Percentiles rank a stretch among this genome's conserved stretches.
These are phyloP conservation scores for Trichonephila clavata DNA, from an alignment of 1,140 invertebrate species.

Conservation along the genomic window DNA sequence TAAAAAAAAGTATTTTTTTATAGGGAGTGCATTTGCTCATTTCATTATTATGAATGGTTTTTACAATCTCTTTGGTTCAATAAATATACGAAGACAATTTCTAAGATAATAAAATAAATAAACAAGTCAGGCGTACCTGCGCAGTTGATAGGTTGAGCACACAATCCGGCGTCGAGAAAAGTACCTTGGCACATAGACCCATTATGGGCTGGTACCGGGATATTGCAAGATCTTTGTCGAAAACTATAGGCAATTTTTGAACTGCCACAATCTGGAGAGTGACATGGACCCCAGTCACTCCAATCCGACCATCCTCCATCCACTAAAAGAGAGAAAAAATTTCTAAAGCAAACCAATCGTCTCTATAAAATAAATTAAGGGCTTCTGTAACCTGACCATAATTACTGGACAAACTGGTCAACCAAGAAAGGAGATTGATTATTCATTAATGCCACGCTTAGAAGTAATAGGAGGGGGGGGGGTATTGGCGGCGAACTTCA, in stretches of 20 bases:
- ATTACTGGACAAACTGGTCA: background rate
- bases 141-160: conserved; percentile 33
- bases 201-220: background rate
- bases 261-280: background rate
- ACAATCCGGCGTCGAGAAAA: conserved; percentile 30
- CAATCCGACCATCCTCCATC: conserved; percentile 51
- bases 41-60: no score
- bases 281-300: conserved; percentile 28
- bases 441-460: background rate
- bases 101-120: no score
- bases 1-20: no score
- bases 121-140: background rate
- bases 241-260: background rate
- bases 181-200: conserved; percentile 45
- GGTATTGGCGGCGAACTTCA: background rate
- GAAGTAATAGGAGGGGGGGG: background rate
- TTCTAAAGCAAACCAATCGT: background rate
- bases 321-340: conserved; percentile 17
- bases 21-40: no score
- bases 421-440: background rate
- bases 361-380: background rate
- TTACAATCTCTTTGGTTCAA: no score
- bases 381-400: no score
- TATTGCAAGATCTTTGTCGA: background rate
- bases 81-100: no score